Evolutionary conservation across 2,113 vertebrate genomes (phyloP).

Genomic region (Poeciliopsis retropinna): DNA sequence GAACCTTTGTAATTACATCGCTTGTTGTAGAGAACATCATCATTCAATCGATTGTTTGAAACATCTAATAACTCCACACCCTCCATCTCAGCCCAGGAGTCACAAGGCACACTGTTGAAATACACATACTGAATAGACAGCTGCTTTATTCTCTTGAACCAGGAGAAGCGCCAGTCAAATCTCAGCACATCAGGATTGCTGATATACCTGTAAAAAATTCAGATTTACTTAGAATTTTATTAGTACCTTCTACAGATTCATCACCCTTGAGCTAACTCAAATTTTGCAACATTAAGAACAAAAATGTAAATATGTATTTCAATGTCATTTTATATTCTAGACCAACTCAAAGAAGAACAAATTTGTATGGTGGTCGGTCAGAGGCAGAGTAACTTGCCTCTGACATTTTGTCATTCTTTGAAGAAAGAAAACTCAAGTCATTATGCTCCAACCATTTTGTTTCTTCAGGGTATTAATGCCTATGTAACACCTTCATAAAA

Average conservation of each 20-base stretch:
- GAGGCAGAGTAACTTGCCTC: no score
- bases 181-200: slow-evolving; percentile 87
- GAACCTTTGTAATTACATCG: slow-evolving; percentile 69
- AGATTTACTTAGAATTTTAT: not conserved
- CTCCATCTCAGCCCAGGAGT: slow-evolving; percentile 81
- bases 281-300: not conserved
- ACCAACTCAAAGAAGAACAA: not conserved
- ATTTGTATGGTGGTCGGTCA: not conserved
- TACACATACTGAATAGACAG: slow-evolving; percentile 82
- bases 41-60: slow-evolving; percentile 77
- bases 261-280: not conserved
- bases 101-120: slow-evolving; percentile 86
- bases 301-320: not conserved
- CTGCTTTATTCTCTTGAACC: slow-evolving; percentile 77
- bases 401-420: not conserved
- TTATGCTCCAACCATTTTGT: no score
- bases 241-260: not conserved
- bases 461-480: no score
- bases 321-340: not conserved
- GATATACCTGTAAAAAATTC: slow-evolving; percentile 78
- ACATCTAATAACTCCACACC: slow-evolving; percentile 72
- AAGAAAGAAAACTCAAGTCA: not conserved
- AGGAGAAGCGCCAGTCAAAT: slow-evolving; percentile 88
- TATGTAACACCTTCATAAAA: no score
- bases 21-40: slow-evolving; percentile 76